Evolutionary conservation across 2,113 vertebrate genomes (phyloP), one percentile per base, ranked within the genome.

Genomic region (Mesoclemmys tuberculata): DNA sequence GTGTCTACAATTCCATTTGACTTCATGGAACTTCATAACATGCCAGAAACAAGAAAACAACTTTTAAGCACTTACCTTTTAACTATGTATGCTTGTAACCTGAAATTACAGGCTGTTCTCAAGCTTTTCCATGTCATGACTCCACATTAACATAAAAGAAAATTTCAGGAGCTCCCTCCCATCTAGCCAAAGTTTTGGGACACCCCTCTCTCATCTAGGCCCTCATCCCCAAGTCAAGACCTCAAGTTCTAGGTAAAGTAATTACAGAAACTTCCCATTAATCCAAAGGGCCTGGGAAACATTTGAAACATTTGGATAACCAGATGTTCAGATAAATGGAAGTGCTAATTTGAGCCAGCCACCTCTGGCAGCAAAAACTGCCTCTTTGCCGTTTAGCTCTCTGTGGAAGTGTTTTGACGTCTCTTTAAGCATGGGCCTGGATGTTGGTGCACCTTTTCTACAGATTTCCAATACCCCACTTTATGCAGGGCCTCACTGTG

Each of bases 21-120:
- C 48, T 18, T 56, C 0, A 0, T 27, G 44, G 85, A 80, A 74
- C 1, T 6, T 9, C 38, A 75, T 75, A 22, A 44, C 71, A 44
- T 12, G 22, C 38, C 38, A 75, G 11, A 44, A 12, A 12, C 71
- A 75, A 2, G 41, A 75, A 75, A 54, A 12, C 82, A 91, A 52
- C 12, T 44, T 74, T 61, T 84, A 7, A 22, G n/a, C 54, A 81
- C 16, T 5, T 80, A 13, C 2, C 5, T 24, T 44, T 68, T 93
- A 80, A 64, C 4, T 48, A 2, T 2, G 55, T 83, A 38, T 10
- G 51, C 21, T 6, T 55, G 71, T 52, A 84, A 84, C 56, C 9
- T 82, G 54, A 68, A 2, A 48, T 74, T 38, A 61, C 87, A 85
- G 27, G 84, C 89, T 26, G 2, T 82, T 83, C 89, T 56, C 6